These are phyloP conservation scores for Apodemia hepburni DNA, from an alignment of 2,888 invertebrate genomes.

Conservation along the genomic window DNA sequence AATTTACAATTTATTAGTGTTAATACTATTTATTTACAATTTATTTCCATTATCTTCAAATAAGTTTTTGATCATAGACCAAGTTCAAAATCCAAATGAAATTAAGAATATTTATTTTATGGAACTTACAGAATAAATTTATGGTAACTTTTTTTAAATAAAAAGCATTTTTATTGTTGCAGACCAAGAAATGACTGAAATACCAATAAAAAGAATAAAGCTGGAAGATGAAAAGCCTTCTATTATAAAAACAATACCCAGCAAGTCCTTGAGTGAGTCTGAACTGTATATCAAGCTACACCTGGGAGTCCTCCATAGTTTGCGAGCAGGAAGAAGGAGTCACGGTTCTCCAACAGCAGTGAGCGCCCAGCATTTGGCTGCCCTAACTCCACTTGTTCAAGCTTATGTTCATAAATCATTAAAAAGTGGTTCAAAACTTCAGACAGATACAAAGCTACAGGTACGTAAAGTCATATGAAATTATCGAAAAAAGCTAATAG, in stretches of 20 bases:
- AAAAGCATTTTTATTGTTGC: slow-evolving; percentile 21
- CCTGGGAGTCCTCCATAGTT: slow-evolving; percentile 82
- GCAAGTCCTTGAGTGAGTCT: slow-evolving; percentile 45
- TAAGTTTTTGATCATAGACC: no score
- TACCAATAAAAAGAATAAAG: slow-evolving; percentile 65
- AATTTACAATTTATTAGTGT: no score
- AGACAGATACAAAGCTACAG: slow-evolving; percentile 61
- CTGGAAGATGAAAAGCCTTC: slow-evolving; percentile 51
- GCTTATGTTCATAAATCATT: slow-evolving; percentile 56
- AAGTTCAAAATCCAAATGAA: no score
- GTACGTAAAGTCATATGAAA: slow-evolving; percentile 35
- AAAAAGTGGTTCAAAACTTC: slow-evolving; percentile 52
- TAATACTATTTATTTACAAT: no score
- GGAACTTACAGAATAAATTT: no score
- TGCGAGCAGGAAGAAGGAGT: slow-evolving; percentile 74
- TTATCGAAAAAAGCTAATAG: no score
- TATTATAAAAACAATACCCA: slow-evolving; percentile 43
- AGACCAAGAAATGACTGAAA: slow-evolving; percentile 63
- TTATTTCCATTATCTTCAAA: no score
- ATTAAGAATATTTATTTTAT: no score
- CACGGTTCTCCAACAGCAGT: slow-evolving; percentile 80
- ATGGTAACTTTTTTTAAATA: no score
- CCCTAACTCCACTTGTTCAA: slow-evolving; percentile 68
- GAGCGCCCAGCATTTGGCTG: slow-evolving; percentile 81
- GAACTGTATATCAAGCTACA: slow-evolving; percentile 84